phyloP scores from a whole-genome alignment of 2,113 vertebrate species.

The Nannobrachium achirus region DNA sequence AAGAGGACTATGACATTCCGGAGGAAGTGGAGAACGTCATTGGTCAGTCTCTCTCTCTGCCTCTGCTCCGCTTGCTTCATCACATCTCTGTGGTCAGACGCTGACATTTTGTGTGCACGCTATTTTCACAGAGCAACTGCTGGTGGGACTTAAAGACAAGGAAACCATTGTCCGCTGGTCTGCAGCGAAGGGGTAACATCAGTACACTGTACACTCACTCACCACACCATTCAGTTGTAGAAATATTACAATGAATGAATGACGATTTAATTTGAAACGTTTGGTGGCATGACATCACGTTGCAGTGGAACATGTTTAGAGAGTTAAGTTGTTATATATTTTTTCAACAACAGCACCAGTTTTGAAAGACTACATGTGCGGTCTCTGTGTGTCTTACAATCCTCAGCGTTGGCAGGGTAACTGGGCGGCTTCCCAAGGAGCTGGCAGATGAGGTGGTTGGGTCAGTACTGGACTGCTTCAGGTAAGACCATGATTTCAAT shows the following conservation, averaged over 20 bases:
- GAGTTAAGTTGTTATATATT: too few species aligned
- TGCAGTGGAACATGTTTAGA: neutral
- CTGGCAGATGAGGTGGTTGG: slow-evolving; percentile 95
- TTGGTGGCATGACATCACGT: slow-evolving; percentile 1
- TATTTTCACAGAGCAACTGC: slow-evolving; percentile 85
- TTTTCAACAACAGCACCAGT: neutral
- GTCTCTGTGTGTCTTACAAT: slow-evolving; percentile 7
- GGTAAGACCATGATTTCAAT: slow-evolving; percentile 80
- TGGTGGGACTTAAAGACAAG: slow-evolving; percentile 94
- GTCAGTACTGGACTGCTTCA: slow-evolving; percentile 93
- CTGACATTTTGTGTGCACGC: neutral
- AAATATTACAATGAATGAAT: neutral
- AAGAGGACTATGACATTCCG: slow-evolving; percentile 91
- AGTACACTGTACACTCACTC: neutral
- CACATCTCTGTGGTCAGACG: neutral
- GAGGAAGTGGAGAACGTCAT: slow-evolving; percentile 93
- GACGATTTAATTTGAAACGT: neutral
- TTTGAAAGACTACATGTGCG: too few species aligned
- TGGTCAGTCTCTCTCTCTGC: slow-evolving; percentile 74
- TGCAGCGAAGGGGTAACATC: slow-evolving; percentile 92
- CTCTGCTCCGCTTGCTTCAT: neutral
- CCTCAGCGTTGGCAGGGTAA: slow-evolving; percentile 90
- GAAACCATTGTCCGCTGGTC: slow-evolving; percentile 97
- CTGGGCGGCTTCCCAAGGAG: slow-evolving; percentile 91
- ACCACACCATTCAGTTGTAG: neutral